Conservation (phyloP, 92 coral and sea anemone genomes). For the Palythoa grandis region DNA sequence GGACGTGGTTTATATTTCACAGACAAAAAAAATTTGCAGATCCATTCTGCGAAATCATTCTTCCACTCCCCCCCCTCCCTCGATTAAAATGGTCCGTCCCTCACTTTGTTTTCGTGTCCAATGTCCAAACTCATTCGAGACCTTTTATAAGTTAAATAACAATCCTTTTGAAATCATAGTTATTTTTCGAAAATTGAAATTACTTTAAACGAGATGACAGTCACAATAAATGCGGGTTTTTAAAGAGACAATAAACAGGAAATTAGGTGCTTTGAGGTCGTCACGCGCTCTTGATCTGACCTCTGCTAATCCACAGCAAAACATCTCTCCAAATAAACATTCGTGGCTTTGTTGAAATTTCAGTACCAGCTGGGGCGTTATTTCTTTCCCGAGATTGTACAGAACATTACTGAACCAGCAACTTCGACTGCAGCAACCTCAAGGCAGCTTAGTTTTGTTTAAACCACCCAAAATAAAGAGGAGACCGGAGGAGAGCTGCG, state of each 20-base stretch:
- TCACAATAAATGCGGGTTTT: too few species aligned
- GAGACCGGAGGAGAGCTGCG: not conserved
- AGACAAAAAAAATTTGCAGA: too few species aligned
- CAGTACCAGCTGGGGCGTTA: not conserved
- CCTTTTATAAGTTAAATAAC: too few species aligned
- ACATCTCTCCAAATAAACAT: not conserved
- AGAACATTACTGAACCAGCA: not conserved
- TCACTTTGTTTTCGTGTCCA: too few species aligned
- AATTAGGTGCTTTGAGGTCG: not conserved
- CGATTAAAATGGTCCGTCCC: too few species aligned
- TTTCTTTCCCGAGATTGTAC: not conserved
- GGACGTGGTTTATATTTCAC: too few species aligned
- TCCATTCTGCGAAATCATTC: too few species aligned
- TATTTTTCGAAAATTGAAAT: too few species aligned
- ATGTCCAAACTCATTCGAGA: too few species aligned
- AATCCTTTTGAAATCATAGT: too few species aligned
- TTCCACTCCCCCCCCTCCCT: too few species aligned
- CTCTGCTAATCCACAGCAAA: not conserved
- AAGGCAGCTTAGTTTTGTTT: not conserved
- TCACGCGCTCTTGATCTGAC: slow-evolving; percentile 4
- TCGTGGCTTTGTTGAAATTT: not conserved
- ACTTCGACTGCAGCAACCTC: not conserved
- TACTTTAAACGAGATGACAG: too few species aligned
- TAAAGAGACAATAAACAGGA: not conserved
- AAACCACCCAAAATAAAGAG: not conserved